phyloP scores from a whole-genome alignment of 2,113 vertebrate genomes.

The Bothrops jararaca region DNA sequence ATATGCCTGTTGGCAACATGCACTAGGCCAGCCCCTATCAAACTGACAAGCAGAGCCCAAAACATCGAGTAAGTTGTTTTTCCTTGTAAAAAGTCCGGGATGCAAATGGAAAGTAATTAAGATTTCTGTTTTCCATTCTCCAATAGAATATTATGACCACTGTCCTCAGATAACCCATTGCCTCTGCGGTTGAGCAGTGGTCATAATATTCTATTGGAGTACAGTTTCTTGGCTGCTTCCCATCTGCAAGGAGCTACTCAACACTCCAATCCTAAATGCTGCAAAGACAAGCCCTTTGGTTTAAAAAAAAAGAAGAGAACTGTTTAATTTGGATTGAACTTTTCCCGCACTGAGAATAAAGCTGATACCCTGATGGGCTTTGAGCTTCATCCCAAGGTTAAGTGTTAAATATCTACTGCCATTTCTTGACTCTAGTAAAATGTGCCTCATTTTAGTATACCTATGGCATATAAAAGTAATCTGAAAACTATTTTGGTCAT shows the following conservation, averaged over 20 bases:
- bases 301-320: not conserved
- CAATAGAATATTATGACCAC: not conserved
- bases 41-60: conserved; percentile 6
- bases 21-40: conserved; percentile 35
- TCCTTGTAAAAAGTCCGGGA: conserved; percentile 2
- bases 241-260: not conserved
- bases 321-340: not conserved
- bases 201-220: no score
- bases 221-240: not conserved
- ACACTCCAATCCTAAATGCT: not conserved
- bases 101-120: not conserved
- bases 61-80: not conserved
- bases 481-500: not conserved
- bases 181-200: no score
- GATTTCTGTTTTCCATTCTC: not conserved
- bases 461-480: not conserved
- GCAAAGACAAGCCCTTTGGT: not conserved
- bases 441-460: not conserved
- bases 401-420: not conserved
- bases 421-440: not conserved
- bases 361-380: no score
- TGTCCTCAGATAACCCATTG: no score
- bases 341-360: not conserved
- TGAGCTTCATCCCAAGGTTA: not conserved
- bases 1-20: conserved; percentile 17